Conservation (phyloP, 2,113 vertebrate species). For the Nettapus auritus region DNA sequence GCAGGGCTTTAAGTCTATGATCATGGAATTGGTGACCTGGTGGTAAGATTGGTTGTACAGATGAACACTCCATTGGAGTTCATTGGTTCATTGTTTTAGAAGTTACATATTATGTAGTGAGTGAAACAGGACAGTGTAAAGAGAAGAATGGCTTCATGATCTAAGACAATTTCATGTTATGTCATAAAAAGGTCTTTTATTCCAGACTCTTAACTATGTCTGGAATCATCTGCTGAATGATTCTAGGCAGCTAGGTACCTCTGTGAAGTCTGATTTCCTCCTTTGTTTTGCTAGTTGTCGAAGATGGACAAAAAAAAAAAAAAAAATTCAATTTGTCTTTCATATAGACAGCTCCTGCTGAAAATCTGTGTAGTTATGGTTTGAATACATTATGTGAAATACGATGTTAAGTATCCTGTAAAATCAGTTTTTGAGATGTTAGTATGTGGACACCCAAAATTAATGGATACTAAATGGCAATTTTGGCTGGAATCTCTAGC, state of each 20-base stretch:
- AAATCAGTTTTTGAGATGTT: background rate
- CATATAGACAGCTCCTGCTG: background rate
- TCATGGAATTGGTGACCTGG: background rate
- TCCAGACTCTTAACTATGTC: accelerated
- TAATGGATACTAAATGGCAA: background rate
- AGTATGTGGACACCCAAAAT: background rate
- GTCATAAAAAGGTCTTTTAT: background rate
- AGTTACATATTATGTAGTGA: background rate
- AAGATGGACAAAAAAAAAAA: background rate
- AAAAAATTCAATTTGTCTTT: background rate
- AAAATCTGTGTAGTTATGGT: background rate
- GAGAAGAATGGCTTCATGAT: background rate
- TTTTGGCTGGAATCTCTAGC: background rate
- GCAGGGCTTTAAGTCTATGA: background rate
- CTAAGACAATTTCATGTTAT: background rate
- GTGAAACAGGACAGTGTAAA: background rate
- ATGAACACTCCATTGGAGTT: background rate
- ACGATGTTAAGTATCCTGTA: background rate
- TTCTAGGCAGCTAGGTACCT: background rate
- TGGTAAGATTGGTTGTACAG: background rate
- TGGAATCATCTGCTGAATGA: background rate
- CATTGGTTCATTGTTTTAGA: background rate
- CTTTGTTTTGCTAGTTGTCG: background rate
- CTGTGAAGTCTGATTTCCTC: background rate
- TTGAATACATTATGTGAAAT: background rate